Percentiles rank a stretch among this genome's conserved stretches.
These are phyloP conservation scores for Oceanites oceanicus DNA, from an alignment of 2,113 vertebrate genomes.

Conservation along the genomic window DNA sequence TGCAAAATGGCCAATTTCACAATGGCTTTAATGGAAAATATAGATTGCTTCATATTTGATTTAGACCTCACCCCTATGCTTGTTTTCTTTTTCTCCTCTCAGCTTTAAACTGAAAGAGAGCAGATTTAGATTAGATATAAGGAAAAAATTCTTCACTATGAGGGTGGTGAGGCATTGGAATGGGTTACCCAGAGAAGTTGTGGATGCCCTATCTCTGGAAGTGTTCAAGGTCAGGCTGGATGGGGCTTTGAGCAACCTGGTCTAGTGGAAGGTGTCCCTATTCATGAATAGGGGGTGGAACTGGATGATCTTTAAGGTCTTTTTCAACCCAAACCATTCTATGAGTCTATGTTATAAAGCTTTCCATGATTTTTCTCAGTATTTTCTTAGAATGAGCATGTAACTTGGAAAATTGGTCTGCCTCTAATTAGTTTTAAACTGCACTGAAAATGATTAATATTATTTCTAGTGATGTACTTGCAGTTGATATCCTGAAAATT, in stretches of 20 bases:
- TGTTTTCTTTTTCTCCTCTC: neutral
- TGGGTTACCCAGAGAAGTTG: neutral
- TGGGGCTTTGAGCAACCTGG: neutral
- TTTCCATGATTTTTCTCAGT: neutral
- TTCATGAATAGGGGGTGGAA: neutral
- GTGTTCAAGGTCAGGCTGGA: neutral
- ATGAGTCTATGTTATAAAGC: neutral
- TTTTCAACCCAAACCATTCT: neutral
- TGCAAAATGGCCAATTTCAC: constrained; percentile 20
- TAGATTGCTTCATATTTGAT: constrained; percentile 19
- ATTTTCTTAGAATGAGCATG: neutral
- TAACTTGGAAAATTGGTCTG: neutral
- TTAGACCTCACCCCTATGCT: neutral
- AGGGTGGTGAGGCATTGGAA: neutral
- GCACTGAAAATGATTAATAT: neutral
- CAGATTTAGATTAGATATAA: neutral
- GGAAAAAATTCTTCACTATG: neutral
- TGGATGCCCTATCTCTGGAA: neutral
- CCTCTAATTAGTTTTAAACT: neutral
- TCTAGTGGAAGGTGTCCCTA: neutral
- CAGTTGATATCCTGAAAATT: neutral
- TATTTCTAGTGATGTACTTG: neutral
- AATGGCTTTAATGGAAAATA: constrained; percentile 33
- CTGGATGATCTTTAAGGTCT: neutral
- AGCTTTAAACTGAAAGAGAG: neutral